These are phyloP conservation scores for Hydrochoerus hydrochaeris DNA, from an alignment of 2,113 vertebrate species.

Conservation along the genomic window DNA sequence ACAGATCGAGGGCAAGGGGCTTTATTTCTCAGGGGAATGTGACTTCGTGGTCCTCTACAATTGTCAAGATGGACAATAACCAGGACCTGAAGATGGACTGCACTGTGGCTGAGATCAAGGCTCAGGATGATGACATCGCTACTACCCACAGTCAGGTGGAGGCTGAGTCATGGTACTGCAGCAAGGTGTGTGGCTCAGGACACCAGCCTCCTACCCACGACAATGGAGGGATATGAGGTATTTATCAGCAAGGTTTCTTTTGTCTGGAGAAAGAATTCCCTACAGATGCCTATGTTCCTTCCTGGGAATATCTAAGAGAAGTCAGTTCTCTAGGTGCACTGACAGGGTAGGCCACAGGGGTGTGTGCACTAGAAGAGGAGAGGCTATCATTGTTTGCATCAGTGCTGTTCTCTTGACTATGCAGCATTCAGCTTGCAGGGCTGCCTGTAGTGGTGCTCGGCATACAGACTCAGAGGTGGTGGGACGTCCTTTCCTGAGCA, in stretches of 20 bases:
- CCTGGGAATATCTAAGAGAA: not conserved
- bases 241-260: not conserved
- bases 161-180: conserved; percentile 90
- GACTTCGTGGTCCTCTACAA: not conserved
- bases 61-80: conserved; percentile 93
- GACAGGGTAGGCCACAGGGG: not conserved
- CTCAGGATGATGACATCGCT: conserved; percentile 90
- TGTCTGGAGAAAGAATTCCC: not conserved
- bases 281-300: not conserved
- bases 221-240: accelerated
- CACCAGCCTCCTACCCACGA: accelerated
- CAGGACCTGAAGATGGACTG: conserved; percentile 89
- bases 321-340: not conserved
- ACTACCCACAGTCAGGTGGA: conserved; percentile 86
- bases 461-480: not conserved
- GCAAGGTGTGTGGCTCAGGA: conserved; percentile 83
- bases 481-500: not conserved
- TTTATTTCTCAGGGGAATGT: not conserved
- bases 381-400: not conserved
- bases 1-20: not conserved
- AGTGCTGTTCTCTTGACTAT: not conserved
- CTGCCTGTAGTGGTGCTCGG: not conserved
- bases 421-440: not conserved
- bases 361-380: not conserved
- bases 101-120: conserved; percentile 89